These are phyloP conservation scores for Ctenopoma multispine DNA, from an alignment of 2,797 vertebrate species.

Conservation along the genomic window DNA sequence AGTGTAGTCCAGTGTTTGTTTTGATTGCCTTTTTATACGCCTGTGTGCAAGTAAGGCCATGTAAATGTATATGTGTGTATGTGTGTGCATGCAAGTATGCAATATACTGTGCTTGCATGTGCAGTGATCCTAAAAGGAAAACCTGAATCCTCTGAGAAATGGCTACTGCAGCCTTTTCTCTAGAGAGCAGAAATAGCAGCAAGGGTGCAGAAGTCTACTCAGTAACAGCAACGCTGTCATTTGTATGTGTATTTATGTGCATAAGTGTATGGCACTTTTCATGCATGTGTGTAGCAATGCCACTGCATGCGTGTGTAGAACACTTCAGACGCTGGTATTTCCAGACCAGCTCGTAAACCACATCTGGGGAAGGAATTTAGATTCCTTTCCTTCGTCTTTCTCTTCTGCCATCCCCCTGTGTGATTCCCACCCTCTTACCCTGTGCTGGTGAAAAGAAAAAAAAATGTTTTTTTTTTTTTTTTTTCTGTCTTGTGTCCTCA, in stretches of 20 bases:
- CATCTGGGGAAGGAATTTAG: slow-evolving; percentile 86
- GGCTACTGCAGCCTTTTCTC: slow-evolving; percentile 43
- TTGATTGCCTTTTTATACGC: slow-evolving; percentile 73
- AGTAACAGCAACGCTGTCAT: slow-evolving; percentile 60
- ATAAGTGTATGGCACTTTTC: slow-evolving; percentile 35
- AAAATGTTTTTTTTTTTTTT: slow-evolving; percentile 68
- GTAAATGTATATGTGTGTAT: slow-evolving; percentile 38
- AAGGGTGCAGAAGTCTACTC: slow-evolving; percentile 30
- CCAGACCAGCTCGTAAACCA: slow-evolving; percentile 85
- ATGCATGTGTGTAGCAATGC: slow-evolving; percentile 67
- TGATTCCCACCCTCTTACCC: slow-evolving; percentile 65
- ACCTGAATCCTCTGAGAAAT: slow-evolving; percentile 53
- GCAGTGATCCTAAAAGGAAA: slow-evolving; percentile 58
- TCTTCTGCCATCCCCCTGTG: slow-evolving; percentile 66
- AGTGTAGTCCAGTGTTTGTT: slow-evolving; percentile 76
- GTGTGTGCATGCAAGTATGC: slow-evolving; percentile 35
- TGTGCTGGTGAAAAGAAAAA: slow-evolving; percentile 59
- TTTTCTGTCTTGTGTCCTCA: slow-evolving; percentile 70
- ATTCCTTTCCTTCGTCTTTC: slow-evolving; percentile 79
- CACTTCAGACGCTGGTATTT: slow-evolving; percentile 79
- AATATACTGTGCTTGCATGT: slow-evolving; percentile 40
- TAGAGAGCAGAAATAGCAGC: slow-evolving; percentile 48
- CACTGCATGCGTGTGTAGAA: slow-evolving; percentile 75
- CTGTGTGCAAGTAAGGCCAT: slow-evolving; percentile 49
- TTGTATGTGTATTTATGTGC: slow-evolving; percentile 56